Conservation (phyloP, 1,140 invertebrate genomes). For the Sweltsa coloradensis region DNA sequence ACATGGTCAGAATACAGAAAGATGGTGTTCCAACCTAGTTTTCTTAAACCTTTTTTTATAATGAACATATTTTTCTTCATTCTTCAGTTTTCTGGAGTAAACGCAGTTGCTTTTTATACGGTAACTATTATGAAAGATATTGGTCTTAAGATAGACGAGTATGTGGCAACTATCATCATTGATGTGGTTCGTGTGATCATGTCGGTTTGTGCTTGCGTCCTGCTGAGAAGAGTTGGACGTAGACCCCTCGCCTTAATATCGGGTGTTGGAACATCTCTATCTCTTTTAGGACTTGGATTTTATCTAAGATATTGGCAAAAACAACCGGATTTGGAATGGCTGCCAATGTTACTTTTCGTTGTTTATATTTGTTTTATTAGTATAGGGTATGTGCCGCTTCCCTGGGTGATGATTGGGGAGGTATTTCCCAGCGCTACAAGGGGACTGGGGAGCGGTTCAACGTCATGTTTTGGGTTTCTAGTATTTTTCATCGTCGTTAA, state of each 20-base stretch:
- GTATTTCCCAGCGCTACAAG: conserved; percentile 41
- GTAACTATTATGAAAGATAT: conserved; percentile 38
- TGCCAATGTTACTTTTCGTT: conserved; percentile 37
- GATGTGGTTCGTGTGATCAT: conserved; percentile 50
- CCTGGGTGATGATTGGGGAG: conserved; percentile 57
- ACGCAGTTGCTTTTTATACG: conserved; percentile 61
- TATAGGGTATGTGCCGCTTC: conserved; percentile 46
- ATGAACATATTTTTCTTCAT: conserved; percentile 44
- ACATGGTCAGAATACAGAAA: too few species aligned
- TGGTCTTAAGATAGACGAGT: conserved; percentile 38
- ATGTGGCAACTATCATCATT: conserved; percentile 47
- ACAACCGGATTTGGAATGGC: conserved; percentile 30
- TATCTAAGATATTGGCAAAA: conserved; percentile 21
- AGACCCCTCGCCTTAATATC: conserved; percentile 42
- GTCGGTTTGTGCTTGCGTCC: conserved; percentile 39
- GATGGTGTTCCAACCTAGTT: conserved; percentile 18
- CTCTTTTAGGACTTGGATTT: conserved; percentile 34
- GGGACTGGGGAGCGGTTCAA: conserved; percentile 45
- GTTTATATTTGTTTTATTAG: conserved; percentile 41
- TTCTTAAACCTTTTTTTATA: conserved; percentile 44
- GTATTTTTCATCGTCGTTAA: conserved; percentile 59
- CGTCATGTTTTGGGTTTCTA: conserved; percentile 47
- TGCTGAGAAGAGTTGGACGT: conserved; percentile 42
- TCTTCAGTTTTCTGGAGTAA: conserved; percentile 47
- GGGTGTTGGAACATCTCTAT: conserved; percentile 37